Evolutionary conservation across 2,888 invertebrate genomes (phyloP).

Genomic region (Conus canariensis): DNA sequence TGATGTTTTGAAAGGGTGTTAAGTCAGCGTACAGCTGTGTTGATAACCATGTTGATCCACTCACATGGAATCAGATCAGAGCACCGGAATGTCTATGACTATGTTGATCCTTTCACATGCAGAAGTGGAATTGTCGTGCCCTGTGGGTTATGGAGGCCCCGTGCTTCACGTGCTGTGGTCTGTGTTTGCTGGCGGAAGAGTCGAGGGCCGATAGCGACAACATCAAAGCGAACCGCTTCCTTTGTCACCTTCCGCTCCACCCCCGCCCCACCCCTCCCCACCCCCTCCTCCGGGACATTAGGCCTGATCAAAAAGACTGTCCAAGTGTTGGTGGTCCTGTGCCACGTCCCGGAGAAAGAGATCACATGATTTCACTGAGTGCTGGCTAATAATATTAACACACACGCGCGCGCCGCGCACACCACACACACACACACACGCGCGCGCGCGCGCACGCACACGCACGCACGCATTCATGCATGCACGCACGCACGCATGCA

Average conservation of each 20-base stretch:
- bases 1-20: too few species aligned
- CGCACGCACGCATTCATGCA: neutral
- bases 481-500: neutral
- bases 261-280: neutral
- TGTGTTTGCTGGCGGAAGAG: too few species aligned
- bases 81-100: too few species aligned
- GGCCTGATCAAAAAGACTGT: neutral
- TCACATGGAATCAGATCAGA: too few species aligned
- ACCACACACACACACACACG: neutral
- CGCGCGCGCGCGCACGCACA: neutral
- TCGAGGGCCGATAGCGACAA: neutral
- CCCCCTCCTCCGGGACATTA: neutral
- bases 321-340: neutral
- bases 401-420: neutral
- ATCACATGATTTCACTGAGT: too few species aligned
- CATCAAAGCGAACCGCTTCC: neutral
- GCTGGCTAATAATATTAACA: neutral
- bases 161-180: too few species aligned
- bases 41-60: too few species aligned
- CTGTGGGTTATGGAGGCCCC: too few species aligned
- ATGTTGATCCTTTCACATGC: too few species aligned
- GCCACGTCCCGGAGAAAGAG: too few species aligned
- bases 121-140: too few species aligned
- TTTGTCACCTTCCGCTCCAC: neutral
- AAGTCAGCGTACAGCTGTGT: too few species aligned